Conservation (phyloP, 1,140 invertebrate species). For the Chironomus tepperi region DNA sequence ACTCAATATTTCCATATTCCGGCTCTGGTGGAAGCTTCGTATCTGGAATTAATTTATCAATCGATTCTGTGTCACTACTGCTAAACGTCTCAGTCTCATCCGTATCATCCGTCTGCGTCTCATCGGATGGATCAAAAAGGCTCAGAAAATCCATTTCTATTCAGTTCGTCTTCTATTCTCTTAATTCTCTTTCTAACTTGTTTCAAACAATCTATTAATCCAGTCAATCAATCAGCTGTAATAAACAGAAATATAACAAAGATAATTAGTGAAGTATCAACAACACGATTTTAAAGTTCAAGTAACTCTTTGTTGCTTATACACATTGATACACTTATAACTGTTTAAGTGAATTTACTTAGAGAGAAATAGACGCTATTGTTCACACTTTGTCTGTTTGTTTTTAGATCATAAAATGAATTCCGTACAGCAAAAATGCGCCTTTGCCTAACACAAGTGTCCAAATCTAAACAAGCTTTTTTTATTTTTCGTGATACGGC, state of each 20-base stretch:
- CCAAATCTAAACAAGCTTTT: too few species aligned
- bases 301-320: neutral
- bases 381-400: neutral
- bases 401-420: too few species aligned
- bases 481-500: too few species aligned
- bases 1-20: conserved; percentile 84
- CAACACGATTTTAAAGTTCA: neutral
- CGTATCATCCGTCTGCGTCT: conserved; percentile 36
- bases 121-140: conserved; percentile 60
- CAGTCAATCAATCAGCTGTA: conserved; percentile 1
- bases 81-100: conserved; percentile 35
- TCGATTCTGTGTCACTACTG: conserved; percentile 34
- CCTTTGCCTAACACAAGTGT: too few species aligned
- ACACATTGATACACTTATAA: too few species aligned
- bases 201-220: neutral
- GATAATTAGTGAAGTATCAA: too few species aligned
- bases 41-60: conserved; percentile 31
- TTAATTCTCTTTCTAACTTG: neutral
- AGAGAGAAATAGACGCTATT: too few species aligned
- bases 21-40: conserved; percentile 73
- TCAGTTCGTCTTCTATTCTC: neutral
- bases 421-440: too few species aligned
- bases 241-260: neutral
- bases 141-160: conserved; percentile 49
- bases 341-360: too few species aligned